Evolutionary conservation across 2,113 vertebrate species (phyloP).

Genomic region (Saccopteryx leptura): DNA sequence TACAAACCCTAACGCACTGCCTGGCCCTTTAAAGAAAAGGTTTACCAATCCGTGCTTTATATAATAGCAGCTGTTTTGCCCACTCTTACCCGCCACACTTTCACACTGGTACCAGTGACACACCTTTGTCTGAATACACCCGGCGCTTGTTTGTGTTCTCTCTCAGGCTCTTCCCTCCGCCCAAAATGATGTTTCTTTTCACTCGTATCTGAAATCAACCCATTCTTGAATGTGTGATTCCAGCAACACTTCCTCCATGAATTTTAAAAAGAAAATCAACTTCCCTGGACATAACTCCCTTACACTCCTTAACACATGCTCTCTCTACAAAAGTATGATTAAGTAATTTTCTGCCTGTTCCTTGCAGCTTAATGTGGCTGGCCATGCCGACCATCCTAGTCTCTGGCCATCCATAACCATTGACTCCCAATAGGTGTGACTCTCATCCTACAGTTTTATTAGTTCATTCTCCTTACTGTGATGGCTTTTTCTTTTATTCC

Average conservation of each 20-base stretch:
- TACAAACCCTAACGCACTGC: not conserved
- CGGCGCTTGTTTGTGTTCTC: not conserved
- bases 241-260: not conserved
- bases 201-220: not conserved
- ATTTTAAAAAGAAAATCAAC: not conserved
- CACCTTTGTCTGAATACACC: not conserved
- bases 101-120: not conserved
- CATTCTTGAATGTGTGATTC: not conserved
- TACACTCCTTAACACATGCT: rapidly evolving
- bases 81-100: not conserved
- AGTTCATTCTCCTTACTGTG: not conserved
- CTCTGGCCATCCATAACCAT: not conserved
- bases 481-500: not conserved
- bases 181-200: not conserved
- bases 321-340: too few relatives aligned
- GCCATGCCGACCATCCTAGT: not conserved
- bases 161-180: not conserved
- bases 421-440: not conserved
- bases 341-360: too few relatives aligned
- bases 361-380: not conserved
- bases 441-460: not conserved
- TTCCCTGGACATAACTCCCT: not conserved
- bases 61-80: not conserved
- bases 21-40: not conserved
- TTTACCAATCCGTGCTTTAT: not conserved